These are phyloP conservation scores for Caenorhabditis imperialis DNA, from an alignment of 2,888 invertebrate species.

Conservation along the genomic window DNA sequence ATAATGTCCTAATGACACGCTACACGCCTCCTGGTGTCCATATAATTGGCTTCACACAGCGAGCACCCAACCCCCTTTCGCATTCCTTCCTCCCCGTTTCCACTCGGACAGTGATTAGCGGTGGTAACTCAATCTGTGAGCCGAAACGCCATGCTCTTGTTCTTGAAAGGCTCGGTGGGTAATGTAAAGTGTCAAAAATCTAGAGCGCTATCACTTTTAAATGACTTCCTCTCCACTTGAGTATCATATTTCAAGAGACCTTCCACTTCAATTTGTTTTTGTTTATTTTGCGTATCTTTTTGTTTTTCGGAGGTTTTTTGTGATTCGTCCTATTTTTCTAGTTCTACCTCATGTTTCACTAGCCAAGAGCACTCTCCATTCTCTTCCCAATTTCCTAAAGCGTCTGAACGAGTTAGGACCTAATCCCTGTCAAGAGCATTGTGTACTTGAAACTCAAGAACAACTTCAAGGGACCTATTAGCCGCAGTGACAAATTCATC, in stretches of 20 bases:
- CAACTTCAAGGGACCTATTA: conserved; percentile 50
- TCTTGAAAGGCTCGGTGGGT: conserved; percentile 25
- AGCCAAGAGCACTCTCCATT: not conserved
- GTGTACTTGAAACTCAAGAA: conserved; percentile 15
- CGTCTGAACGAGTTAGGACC: conserved; percentile 8
- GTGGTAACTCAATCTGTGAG: conserved; percentile 47
- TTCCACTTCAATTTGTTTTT: too few relatives aligned
- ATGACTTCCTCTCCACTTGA: too few relatives aligned
- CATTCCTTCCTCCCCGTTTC: conserved; percentile 21
- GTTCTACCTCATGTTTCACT: not conserved
- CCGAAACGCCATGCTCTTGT: too few relatives aligned
- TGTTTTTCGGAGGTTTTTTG: too few relatives aligned
- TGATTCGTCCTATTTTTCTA: too few relatives aligned
- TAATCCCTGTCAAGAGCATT: conserved; percentile 20
- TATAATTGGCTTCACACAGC: conserved; percentile 52
- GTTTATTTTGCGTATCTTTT: too few relatives aligned
- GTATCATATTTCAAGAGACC: too few relatives aligned
- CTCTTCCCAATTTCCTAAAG: conserved; percentile 2
- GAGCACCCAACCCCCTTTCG: not conserved
- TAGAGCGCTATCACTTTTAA: conserved; percentile 13
- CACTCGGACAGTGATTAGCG: conserved; percentile 41
- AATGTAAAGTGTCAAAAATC: too few relatives aligned
- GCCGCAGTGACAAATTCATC: conserved; percentile 26
- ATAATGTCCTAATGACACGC: conserved; percentile 50
- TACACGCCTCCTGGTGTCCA: conserved; percentile 31